phyloP scores from a whole-genome alignment of 2,797 vertebrate genomes.

The Hydrocynus forskahlii region DNA sequence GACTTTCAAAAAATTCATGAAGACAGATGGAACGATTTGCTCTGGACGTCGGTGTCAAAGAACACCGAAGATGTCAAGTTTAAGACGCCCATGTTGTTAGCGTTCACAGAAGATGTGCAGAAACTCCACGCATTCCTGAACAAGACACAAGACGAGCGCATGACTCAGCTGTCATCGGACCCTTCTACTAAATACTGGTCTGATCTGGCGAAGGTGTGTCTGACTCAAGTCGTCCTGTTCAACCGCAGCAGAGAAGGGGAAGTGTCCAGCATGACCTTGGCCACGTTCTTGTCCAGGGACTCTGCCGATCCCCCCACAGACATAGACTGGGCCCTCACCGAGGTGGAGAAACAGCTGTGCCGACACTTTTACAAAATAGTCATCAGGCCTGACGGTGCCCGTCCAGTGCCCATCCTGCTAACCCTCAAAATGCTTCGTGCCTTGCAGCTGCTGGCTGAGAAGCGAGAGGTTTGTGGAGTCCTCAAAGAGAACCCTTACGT shows the following conservation, averaged over 20 bases:
- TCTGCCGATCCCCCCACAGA: constrained; percentile 42
- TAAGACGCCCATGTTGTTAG: constrained; percentile 31
- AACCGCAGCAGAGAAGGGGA: constrained; percentile 46
- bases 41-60: constrained; percentile 36
- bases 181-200: constrained; percentile 45
- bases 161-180: constrained; percentile 7
- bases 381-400: constrained; percentile 31
- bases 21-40: constrained; percentile 47
- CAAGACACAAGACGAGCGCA: constrained; percentile 44
- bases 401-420: constrained; percentile 45
- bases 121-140: constrained; percentile 39
- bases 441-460: constrained; percentile 43
- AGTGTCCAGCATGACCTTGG: constrained; percentile 47
- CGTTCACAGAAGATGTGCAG: constrained; percentile 45
- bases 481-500: constrained; percentile 46
- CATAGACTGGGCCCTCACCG: constrained; percentile 51
- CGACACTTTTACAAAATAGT: constrained; percentile 50
- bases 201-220: constrained; percentile 35
- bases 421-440: constrained; percentile 45
- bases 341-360: constrained; percentile 50
- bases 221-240: constrained; percentile 48
- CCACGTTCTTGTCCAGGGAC: constrained; percentile 40
- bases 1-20: constrained; percentile 50
- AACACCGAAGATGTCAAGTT: constrained; percentile 27
- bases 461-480: constrained; percentile 43